Base-by-base conservation (phyloP, 2,888 invertebrate species). In the Blomia tropicalis region DNA sequence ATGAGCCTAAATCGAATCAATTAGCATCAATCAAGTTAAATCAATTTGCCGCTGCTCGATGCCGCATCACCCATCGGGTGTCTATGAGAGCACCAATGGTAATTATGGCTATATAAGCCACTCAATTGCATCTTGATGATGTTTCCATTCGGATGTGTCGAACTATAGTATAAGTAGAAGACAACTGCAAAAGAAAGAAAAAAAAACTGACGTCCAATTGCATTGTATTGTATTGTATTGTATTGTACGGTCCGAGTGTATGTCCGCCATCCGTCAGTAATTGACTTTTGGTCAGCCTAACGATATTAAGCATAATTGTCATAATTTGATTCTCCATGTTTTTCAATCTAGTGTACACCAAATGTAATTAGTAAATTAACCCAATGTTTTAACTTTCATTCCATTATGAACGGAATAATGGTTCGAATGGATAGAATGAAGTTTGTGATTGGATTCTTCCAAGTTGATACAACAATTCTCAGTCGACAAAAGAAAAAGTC, bases 1-100 rank as follows among this genome's bases (percentile, higher is more conserved):
- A 47, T 19, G 51, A 22, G 23, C 7, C 51, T 47, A 47, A 47
- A 47, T 47, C 51, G 51, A 56, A 56, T 56, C 25, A 56, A 56
- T 56, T 56, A 56, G 17, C 56, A 56, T 56, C 56, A 56, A 56
- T 56, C 56, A 56, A 56, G 56, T 32, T 56, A 56, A 56, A 56
- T 56, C 56, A 56, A 56, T 30, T 56, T 56, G 56, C 51, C n/a
- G 51, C 23, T n/a, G n/a, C 41, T 41, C 22, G 14, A 14, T 47
- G 51, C 51, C 7, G 51, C 5, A 7, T 22, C 51, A n/a, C 51
- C 14, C 51, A n/a, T n/a, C n/a, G n/a, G n/a, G n/a, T 47, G 51
- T n/a, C 51, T 7, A 7, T 19, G 51, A 47, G 14, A 27, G 7
- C 11, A 22, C 7, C 22, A 7, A 47, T 19, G 51, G 51, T 47